These are phyloP conservation scores for Girardinus metallicus DNA, from an alignment of 2,797 vertebrate species.

Conservation along the genomic window DNA sequence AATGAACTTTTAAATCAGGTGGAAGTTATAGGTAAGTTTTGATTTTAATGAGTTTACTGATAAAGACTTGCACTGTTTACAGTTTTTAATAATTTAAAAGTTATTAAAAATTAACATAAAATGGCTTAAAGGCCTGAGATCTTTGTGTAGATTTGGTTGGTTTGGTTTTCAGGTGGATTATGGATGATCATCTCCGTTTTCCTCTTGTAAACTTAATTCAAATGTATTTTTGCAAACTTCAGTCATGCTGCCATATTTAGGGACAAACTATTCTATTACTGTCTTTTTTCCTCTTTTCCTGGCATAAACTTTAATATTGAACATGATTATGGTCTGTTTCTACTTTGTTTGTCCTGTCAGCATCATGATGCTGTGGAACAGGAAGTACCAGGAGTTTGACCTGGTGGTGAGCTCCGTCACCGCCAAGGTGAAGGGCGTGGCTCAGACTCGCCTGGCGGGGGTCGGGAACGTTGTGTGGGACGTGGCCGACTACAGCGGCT, in stretches of 20 bases:
- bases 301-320: neutral
- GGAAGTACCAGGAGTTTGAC: constrained; percentile 84
- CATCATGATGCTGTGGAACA: constrained; percentile 78
- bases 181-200: neutral
- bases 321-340: neutral
- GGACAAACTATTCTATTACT: neutral
- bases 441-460: constrained; percentile 59
- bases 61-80: neutral
- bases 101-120: neutral
- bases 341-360: constrained; percentile 41
- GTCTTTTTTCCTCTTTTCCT: neutral
- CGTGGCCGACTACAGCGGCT: constrained; percentile 82
- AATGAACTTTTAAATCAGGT: neutral
- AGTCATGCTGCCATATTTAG: neutral
- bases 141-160: neutral
- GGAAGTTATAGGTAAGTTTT: too few relatives aligned
- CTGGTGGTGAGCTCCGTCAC: constrained; percentile 85
- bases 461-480: constrained; percentile 79
- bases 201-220: neutral
- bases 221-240: neutral
- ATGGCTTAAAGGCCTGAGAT: neutral
- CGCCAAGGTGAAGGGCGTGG: constrained; percentile 86
- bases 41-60: neutral
- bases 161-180: neutral
- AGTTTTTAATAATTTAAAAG: neutral